phyloP scores from a whole-genome alignment of 2,113 vertebrate species.

The Octodon degus region DNA sequence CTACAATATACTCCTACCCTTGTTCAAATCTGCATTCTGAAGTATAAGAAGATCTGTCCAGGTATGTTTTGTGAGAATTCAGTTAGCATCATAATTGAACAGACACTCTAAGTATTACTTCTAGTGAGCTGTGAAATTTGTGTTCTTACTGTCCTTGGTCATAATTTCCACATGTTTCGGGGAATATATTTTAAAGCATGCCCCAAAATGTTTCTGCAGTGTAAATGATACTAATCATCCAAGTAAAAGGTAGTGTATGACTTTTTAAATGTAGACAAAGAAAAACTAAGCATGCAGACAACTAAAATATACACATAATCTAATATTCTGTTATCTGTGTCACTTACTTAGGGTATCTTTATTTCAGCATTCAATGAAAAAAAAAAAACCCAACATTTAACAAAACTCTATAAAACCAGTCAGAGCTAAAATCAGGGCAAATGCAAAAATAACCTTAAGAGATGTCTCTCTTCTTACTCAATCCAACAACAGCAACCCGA shows the following conservation, averaged over 20 bases:
- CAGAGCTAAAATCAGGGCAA: slow-evolving; percentile 41
- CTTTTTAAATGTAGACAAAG: slow-evolving; percentile 35
- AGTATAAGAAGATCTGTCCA: not conserved
- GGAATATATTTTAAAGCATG: not conserved
- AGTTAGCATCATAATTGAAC: not conserved
- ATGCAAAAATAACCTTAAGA: not conserved
- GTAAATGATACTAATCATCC: not conserved
- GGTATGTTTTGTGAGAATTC: not conserved
- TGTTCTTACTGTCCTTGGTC: not conserved
- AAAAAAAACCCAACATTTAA: not conserved
- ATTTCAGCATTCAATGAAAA: not conserved
- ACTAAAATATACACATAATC: not conserved
- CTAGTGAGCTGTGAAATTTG: not conserved
- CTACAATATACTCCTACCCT: not conserved
- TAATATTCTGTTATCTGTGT: not conserved
- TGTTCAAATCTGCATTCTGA: not conserved
- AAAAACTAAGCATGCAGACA: slow-evolving; percentile 28
- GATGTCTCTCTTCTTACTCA: not conserved
- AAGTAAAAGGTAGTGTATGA: slow-evolving; percentile 4
- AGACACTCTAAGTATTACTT: not conserved
- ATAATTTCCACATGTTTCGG: slow-evolving; percentile 21
- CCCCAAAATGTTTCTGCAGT: not conserved
- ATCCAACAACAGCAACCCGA: slow-evolving; percentile 17
- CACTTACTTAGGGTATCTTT: not conserved
- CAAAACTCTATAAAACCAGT: not conserved